Evolutionary conservation across 92 coral and sea anemone species (phyloP).

Genomic region (Nematostella vectensis): DNA sequence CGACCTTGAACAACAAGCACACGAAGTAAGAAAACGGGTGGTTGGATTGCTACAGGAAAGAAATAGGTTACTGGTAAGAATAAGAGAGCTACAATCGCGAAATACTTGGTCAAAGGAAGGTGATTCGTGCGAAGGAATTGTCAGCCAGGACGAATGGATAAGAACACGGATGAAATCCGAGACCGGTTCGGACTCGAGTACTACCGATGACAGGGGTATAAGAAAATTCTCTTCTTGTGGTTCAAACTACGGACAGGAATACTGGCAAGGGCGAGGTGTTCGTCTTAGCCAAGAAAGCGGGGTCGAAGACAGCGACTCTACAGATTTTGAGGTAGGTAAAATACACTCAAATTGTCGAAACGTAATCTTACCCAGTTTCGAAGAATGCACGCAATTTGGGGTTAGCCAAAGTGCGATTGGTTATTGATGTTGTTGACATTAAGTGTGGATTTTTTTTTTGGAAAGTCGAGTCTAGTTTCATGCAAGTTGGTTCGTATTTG

Average conservation of each 20-base stretch:
- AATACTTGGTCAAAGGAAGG: neutral
- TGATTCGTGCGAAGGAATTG: neutral
- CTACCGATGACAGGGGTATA: neutral
- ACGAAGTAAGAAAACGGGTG: constrained; percentile 32
- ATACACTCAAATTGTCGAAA: neutral
- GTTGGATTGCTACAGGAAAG: constrained; percentile 39
- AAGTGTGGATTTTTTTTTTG: neutral
- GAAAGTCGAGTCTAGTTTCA: neutral
- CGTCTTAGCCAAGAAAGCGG: constrained; percentile 3
- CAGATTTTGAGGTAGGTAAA: neutral
- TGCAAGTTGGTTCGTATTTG: too few species aligned
- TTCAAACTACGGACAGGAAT: too few species aligned
- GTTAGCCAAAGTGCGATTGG: neutral
- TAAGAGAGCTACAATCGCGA: constrained; percentile 18
- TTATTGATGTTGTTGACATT: neutral
- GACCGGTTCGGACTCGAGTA: neutral
- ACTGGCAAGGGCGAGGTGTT: neutral
- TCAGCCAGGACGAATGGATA: neutral
- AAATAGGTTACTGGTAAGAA: constrained; percentile 32
- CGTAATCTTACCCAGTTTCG: neutral
- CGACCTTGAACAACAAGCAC: constrained; percentile 21
- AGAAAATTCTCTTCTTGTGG: neutral
- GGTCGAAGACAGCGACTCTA: neutral
- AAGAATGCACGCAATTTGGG: constrained; percentile 1
- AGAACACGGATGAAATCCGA: neutral